Conservation (phyloP, 2,797 vertebrate species). For the Muraenolepis orangiensis region DNA sequence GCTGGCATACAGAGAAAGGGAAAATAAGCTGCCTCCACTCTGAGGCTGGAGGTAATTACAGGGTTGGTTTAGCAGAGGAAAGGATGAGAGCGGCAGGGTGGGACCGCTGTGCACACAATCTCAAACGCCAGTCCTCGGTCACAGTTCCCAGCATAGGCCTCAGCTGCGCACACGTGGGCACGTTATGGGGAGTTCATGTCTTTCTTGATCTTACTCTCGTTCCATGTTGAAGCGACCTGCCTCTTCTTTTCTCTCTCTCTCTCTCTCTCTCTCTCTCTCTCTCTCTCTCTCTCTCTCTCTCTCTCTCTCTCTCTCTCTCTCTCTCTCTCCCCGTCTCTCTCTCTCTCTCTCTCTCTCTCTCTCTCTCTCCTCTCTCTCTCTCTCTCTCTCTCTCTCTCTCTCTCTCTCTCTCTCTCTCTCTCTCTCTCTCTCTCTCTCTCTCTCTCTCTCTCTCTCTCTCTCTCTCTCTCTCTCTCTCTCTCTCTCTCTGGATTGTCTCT, state of each 20-base stretch:
- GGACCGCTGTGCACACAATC: constrained; percentile 38
- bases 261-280: neutral
- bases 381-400: constrained; percentile 32
- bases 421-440: constrained; percentile 2
- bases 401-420: neutral
- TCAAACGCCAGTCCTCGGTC: constrained; percentile 36
- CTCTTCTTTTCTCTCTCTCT: neutral
- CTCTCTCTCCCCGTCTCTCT: constrained; percentile 14
- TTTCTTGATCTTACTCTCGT: no score
- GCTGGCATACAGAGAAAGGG: constrained; percentile 65
- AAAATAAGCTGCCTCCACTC: constrained; percentile 68
- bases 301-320: constrained; percentile 22
- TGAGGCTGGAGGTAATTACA: constrained; percentile 67
- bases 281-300: neutral
- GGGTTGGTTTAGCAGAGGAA: constrained; percentile 64
- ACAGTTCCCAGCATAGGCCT: constrained; percentile 47
- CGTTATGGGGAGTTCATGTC: no score
- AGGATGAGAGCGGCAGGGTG: constrained; percentile 58
- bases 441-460: constrained; percentile 5
- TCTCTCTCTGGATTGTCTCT: constrained; percentile 21
- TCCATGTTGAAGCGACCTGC: neutral
- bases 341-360: neutral
- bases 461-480: constrained; percentile 20
- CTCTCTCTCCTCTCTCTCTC: neutral
- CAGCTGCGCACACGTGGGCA: neutral